Percentiles rank a stretch among this genome's conserved stretches.
Evolutionary conservation across 2,113 vertebrate genomes (phyloP).

Genomic region (Bos indicus): DNA sequence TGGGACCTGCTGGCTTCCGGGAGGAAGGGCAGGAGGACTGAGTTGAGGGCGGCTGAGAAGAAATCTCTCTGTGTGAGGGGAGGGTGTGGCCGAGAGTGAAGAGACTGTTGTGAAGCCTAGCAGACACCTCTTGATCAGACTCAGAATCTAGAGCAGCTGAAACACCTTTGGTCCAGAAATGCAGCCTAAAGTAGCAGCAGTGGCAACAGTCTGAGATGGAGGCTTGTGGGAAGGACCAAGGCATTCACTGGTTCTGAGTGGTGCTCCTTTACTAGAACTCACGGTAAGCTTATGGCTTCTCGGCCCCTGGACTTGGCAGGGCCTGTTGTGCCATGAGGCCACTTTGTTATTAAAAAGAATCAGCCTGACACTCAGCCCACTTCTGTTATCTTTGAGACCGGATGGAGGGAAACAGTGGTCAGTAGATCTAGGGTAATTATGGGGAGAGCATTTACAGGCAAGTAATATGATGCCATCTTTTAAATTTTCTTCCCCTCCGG

Average conservation of each 20-base stretch:
- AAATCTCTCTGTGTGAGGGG: too few relatives aligned
- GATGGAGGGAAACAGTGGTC: slow-evolving; percentile 14
- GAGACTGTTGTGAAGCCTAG: neutral
- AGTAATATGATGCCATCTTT: slow-evolving; percentile 27
- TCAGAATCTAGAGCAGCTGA: neutral
- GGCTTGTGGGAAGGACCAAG: neutral
- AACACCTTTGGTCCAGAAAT: neutral
- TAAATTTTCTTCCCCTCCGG: neutral
- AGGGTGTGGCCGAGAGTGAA: neutral
- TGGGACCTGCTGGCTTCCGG: neutral
- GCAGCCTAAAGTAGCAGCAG: neutral
- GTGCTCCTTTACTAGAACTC: neutral
- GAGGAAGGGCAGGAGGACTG: neutral
- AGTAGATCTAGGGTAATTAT: slow-evolving; percentile 29
- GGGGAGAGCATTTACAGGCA: slow-evolving; percentile 37
- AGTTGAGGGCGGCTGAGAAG: neutral
- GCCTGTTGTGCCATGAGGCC: neutral
- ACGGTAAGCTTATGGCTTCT: neutral
- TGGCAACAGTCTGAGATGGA: neutral
- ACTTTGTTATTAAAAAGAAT: neutral
- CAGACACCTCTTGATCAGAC: neutral
- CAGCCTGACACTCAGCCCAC: neutral
- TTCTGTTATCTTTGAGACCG: neutral
- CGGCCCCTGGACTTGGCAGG: neutral
- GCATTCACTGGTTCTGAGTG: neutral